Evolutionary conservation across 2,888 invertebrate species (phyloP).

Genomic region (Dromius quadrimaculatus): DNA sequence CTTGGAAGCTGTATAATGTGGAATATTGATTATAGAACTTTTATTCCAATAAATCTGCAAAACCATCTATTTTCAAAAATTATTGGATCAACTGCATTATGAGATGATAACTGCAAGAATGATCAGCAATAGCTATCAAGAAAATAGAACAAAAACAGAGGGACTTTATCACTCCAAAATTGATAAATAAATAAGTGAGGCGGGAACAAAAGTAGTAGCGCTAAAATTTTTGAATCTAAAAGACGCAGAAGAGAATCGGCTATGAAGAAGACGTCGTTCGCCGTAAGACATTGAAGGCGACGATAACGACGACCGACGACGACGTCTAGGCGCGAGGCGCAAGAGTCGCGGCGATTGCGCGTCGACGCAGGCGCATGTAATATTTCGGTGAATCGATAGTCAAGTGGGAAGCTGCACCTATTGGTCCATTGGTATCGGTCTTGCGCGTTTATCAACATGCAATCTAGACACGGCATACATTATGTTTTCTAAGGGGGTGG

Average conservation of each 20-base stretch:
- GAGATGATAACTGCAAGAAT: background rate
- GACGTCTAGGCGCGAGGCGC: slow-evolving; percentile 29
- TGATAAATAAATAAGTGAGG: background rate
- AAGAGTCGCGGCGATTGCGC: slow-evolving; percentile 31
- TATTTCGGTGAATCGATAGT: slow-evolving; percentile 43
- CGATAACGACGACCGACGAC: slow-evolving; percentile 24
- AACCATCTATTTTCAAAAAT: slow-evolving; percentile 36
- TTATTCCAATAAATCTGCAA: slow-evolving; percentile 27
- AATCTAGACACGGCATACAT: slow-evolving; percentile 61
- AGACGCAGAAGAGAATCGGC: background rate
- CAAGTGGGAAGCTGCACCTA: slow-evolving; percentile 55
- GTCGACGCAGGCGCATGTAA: slow-evolving; percentile 41
- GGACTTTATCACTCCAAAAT: too few relatives aligned
- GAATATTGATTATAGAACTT: slow-evolving; percentile 29
- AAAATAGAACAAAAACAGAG: too few relatives aligned
- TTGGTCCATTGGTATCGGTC: slow-evolving; percentile 60
- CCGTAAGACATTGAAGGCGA: slow-evolving; percentile 17
- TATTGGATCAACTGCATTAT: background rate
- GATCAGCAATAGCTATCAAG: too few relatives aligned
- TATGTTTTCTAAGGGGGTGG: slow-evolving; percentile 60
- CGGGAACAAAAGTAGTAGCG: background rate
- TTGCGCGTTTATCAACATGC: slow-evolving; percentile 60
- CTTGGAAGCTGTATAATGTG: slow-evolving; percentile 18
- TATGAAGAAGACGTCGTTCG: slow-evolving; percentile 20
- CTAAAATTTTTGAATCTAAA: background rate